phyloP scores from a whole-genome alignment of 2,113 vertebrate species.

The Xerus inauris region DNA sequence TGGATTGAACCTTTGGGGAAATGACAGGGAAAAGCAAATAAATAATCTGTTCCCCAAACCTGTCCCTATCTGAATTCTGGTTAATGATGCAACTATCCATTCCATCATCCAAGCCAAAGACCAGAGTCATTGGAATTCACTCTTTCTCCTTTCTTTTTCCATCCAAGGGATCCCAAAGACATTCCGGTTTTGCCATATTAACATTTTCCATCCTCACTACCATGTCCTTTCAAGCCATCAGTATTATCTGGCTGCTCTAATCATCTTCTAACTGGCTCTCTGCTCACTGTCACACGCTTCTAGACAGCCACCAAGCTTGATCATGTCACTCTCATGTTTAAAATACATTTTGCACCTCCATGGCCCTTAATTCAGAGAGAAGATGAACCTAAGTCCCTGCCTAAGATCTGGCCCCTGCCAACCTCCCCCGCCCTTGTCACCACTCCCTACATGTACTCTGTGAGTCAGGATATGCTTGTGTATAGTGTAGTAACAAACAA shows the following conservation, averaged over 20 bases:
- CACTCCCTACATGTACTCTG: background rate
- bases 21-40: background rate
- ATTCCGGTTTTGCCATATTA: background rate
- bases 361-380: background rate
- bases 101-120: background rate
- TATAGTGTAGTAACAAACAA: background rate
- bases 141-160: background rate
- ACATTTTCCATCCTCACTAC: background rate
- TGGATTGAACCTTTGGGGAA: background rate
- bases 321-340: background rate
- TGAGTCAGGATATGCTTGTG: background rate
- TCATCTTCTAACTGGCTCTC: background rate
- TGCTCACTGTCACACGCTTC: background rate
- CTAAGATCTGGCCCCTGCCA: background rate
- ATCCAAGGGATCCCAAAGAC: background rate
- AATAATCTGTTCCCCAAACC: background rate
- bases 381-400: background rate
- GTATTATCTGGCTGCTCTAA: background rate
- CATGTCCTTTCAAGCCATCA: background rate
- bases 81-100: background rate
- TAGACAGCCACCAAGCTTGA: background rate
- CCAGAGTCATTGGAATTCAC: background rate
- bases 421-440: background rate
- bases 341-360: background rate
- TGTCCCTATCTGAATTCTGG: background rate